Conservation (phyloP, 1,140 invertebrate species). For the Drosophila sechellia region DNA sequence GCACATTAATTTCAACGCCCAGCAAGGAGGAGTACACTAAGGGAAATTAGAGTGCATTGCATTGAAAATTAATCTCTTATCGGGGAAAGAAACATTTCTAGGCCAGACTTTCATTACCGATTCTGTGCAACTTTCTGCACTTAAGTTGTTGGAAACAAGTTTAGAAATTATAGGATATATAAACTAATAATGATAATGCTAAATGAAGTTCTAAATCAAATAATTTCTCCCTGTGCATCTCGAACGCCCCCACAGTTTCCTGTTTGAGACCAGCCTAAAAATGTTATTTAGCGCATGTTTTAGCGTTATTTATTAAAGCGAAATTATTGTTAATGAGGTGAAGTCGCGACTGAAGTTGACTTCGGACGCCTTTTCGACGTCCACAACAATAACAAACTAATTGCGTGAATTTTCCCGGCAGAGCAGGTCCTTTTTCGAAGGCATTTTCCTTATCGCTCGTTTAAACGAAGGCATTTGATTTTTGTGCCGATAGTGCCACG, state of each 20-base stretch:
- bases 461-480: constrained; percentile 83
- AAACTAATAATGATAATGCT: too few relatives aligned
- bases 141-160: too few relatives aligned
- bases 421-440: constrained; percentile 39
- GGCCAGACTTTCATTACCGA: too few relatives aligned
- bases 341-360: constrained; percentile 40
- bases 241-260: neutral
- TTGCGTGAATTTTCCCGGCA: constrained; percentile 70
- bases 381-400: constrained; percentile 67
- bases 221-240: constrained; percentile 5
- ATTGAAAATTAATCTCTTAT: neutral
- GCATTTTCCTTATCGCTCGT: constrained; percentile 70
- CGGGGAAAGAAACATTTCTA: too few relatives aligned
- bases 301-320: constrained; percentile 82
- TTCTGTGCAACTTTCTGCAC: too few relatives aligned
- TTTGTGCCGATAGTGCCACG: constrained; percentile 78
- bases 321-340: constrained; percentile 82
- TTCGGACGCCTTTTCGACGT: constrained; percentile 79
- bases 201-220: too few relatives aligned
- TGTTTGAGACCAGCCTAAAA: constrained; percentile 53
- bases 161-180: too few relatives aligned
- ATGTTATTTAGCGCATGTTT: constrained; percentile 83
- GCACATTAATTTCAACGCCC: constrained; percentile 74
- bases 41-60: neutral
- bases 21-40: constrained; percentile 11